phyloP scores from a whole-genome alignment of 1,140 invertebrate species.

The Pentalonia nigronervosa region DNA sequence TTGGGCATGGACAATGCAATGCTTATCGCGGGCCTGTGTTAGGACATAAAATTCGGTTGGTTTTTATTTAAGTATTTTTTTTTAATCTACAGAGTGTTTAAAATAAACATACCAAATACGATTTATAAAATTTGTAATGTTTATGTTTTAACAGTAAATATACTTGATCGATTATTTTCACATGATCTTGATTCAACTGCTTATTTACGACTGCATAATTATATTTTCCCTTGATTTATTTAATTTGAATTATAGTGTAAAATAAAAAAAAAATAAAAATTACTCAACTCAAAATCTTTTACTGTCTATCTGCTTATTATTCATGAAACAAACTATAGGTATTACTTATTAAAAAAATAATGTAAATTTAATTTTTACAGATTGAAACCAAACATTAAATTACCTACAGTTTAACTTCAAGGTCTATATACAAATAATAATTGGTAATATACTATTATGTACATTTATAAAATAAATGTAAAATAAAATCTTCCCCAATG shows the following conservation, averaged over 20 bases:
- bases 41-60: constrained; percentile 1
- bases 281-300: not conserved
- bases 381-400: not conserved
- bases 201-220: not conserved
- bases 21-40: not conserved
- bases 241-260: not conserved
- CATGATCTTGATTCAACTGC: not conserved
- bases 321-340: too few relatives aligned
- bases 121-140: not conserved
- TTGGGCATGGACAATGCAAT: constrained; percentile 14
- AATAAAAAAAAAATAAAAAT: not conserved
- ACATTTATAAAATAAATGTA: too few relatives aligned
- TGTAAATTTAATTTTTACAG: too few relatives aligned
- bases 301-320: not conserved
- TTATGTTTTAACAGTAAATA: not conserved
- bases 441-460: too few relatives aligned
- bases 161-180: too few relatives aligned
- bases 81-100: constrained; percentile 22
- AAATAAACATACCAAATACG: not conserved
- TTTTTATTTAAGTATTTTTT: not conserved
- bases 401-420: not conserved
- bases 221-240: not conserved
- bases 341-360: too few relatives aligned
- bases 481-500: too few relatives aligned
- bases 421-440: too few relatives aligned